Conservation (phyloP, 2,113 vertebrate genomes). For the Takifugu flavidus region DNA sequence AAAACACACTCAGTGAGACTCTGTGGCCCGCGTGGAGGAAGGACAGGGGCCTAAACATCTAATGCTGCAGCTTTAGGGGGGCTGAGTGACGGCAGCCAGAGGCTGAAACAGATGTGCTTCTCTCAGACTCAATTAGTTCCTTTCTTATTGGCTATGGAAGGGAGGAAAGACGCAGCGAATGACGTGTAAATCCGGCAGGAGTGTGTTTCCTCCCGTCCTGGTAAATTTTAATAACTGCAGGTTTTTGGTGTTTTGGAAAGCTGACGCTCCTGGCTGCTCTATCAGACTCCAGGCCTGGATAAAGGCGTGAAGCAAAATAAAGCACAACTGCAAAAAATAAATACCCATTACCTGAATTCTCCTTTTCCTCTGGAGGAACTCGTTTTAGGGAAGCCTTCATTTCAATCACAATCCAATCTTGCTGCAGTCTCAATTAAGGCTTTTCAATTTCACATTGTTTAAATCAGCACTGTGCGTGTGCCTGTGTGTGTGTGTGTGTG, state of each 20-base stretch:
- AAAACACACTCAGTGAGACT: constrained; percentile 14
- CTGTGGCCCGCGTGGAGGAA: constrained; percentile 31
- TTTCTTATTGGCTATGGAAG: constrained; percentile 38
- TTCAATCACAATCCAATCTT: constrained; percentile 1
- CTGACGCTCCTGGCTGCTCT: too few species aligned
- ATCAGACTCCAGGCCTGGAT: too few species aligned
- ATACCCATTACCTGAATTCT: neutral
- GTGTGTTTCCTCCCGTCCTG: constrained; percentile 11
- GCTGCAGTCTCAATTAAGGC: constrained; percentile 52
- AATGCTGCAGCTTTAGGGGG: constrained; percentile 67
- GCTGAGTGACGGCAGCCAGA: constrained; percentile 58
- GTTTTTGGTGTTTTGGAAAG: neutral
- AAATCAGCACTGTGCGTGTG: constrained; percentile 50
- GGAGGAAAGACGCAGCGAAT: constrained; percentile 38
- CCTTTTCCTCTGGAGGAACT: neutral
- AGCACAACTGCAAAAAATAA: too few species aligned
- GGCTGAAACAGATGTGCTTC: constrained; percentile 71
- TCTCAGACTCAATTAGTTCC: constrained; percentile 66
- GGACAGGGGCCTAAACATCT: constrained; percentile 59
- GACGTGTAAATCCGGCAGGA: constrained; percentile 24
- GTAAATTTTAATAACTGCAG: constrained; percentile 11
- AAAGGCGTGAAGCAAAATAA: too few species aligned
- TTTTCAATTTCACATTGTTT: constrained; percentile 65
- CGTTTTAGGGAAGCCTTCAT: neutral
- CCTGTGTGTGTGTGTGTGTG: constrained; percentile 20